Conservation (phyloP, 2,888 invertebrate species). For the Noctua janthe region DNA sequence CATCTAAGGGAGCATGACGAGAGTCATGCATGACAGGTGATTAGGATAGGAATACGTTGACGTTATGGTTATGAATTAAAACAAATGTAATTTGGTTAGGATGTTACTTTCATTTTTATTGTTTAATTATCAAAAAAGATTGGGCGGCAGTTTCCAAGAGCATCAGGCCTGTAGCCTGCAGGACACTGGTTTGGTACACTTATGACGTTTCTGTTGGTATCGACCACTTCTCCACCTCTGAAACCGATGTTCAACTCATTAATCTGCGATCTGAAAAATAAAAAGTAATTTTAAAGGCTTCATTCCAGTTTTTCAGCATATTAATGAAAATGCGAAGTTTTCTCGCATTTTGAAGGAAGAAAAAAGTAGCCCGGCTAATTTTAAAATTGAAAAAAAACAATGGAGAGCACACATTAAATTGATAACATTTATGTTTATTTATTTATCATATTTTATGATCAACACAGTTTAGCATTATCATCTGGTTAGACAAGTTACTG, state of each 20-base stretch:
- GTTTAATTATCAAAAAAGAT: constrained; percentile 45
- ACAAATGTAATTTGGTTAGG: background rate
- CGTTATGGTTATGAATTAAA: constrained; percentile 14
- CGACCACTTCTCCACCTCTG: constrained; percentile 22
- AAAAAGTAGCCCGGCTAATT: background rate
- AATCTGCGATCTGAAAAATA: constrained; percentile 44
- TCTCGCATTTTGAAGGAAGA: background rate
- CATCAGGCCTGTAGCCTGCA: constrained; percentile 77
- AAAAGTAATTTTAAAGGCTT: background rate
- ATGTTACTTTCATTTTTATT: background rate
- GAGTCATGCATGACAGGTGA: background rate
- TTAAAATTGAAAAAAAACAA: too few relatives aligned
- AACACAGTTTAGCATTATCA: background rate
- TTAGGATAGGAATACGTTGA: background rate
- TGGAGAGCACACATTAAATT: background rate
- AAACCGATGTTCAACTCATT: constrained; percentile 22
- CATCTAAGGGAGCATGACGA: background rate
- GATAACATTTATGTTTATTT: background rate
- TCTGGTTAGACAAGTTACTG: background rate
- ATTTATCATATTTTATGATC: background rate
- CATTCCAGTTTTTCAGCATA: background rate
- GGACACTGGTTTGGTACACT: constrained; percentile 81
- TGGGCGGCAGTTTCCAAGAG: constrained; percentile 78
- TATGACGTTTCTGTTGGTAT: constrained; percentile 70
- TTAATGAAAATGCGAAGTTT: background rate